These are phyloP conservation scores for Antechinus stuartii DNA, from an alignment of 2,113 vertebrate species.

Conservation along the genomic window DNA sequence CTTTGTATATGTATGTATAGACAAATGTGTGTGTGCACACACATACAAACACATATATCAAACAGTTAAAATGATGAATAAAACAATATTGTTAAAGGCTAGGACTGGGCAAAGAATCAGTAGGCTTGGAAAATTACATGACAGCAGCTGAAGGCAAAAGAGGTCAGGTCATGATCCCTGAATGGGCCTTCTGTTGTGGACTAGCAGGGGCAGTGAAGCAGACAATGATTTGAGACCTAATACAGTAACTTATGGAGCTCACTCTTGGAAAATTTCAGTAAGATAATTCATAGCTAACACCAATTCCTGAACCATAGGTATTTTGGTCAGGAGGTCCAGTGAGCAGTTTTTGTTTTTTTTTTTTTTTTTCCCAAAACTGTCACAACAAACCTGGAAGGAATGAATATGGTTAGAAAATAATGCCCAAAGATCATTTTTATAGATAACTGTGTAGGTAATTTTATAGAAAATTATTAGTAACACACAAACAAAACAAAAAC, in stretches of 20 bases:
- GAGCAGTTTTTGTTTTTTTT: background rate
- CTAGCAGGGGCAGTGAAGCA: background rate
- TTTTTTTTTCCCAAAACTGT: background rate
- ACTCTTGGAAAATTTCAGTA: background rate
- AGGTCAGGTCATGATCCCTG: background rate
- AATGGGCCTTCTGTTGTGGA: background rate
- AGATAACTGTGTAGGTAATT: background rate
- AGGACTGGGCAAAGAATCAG: constrained; percentile 12
- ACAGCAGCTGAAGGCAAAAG: background rate
- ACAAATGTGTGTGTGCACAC: no score
- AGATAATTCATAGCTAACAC: background rate
- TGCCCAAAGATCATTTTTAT: background rate
- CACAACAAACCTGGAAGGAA: background rate
- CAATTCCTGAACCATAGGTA: background rate
- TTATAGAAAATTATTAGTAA: background rate
- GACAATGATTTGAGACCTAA: background rate
- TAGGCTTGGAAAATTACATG: background rate
- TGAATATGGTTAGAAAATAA: background rate
- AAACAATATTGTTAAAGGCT: constrained; percentile 30
- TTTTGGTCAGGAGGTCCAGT: background rate
- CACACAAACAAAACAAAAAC: background rate
- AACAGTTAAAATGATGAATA: constrained; percentile 4
- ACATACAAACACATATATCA: background rate
- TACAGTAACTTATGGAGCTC: background rate
- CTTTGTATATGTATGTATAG: background rate